Conservation (phyloP, 2,113 vertebrate genomes). For the human region DNA sequence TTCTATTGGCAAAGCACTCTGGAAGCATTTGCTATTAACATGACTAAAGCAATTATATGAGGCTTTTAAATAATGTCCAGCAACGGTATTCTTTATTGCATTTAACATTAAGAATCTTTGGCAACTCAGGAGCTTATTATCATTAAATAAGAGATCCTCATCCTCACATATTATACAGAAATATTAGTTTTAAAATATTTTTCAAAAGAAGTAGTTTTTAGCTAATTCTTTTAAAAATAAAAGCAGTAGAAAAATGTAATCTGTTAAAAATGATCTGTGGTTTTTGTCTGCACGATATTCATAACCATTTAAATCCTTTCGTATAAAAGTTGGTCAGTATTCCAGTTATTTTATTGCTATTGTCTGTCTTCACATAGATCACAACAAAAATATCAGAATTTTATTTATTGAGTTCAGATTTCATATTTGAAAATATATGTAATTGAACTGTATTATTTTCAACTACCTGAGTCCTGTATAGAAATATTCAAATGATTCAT, state of each 20-base stretch:
- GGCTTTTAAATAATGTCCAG: slow-evolving; percentile 6
- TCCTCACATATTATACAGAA: neutral
- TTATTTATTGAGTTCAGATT: neutral
- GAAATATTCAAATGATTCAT: slow-evolving; percentile 19
- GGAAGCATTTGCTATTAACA: neutral
- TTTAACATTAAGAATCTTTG: slow-evolving; percentile 10
- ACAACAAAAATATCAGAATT: neutral
- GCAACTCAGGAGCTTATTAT: neutral
- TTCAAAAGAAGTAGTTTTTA: neutral
- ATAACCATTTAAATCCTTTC: neutral
- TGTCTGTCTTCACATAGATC: neutral
- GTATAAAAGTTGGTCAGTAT: neutral
- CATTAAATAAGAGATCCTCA: neutral
- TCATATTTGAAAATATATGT: slow-evolving; percentile 8
- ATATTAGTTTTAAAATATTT: slow-evolving; percentile 7
- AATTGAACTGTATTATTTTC: neutral
- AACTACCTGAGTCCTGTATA: neutral
- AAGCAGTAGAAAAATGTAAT: neutral
- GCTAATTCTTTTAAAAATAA: slow-evolving; percentile 12
- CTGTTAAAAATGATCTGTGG: neutral
- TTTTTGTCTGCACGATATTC: neutral
- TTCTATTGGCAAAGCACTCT: neutral
- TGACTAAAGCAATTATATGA: neutral
- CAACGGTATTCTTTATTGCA: neutral
- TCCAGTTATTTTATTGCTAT: neutral